These are phyloP conservation scores for Oedothorax gibbosus DNA, from an alignment of 1,140 invertebrate genomes.

Conservation along the genomic window DNA sequence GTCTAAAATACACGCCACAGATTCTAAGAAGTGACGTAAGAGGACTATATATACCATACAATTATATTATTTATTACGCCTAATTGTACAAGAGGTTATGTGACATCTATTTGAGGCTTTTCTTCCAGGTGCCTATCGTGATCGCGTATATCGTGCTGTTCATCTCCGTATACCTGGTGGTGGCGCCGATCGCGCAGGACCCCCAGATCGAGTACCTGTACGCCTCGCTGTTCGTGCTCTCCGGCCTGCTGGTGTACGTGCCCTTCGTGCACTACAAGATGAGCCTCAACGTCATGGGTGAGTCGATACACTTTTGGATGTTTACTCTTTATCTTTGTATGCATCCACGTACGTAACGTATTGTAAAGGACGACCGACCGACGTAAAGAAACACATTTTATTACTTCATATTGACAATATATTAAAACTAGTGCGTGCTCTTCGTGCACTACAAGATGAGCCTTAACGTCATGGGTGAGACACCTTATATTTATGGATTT, in stretches of 20 bases:
- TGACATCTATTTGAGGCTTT: no score
- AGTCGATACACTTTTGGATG: slow-evolving; percentile 43
- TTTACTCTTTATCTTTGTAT: background rate
- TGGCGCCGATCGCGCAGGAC: slow-evolving; percentile 68
- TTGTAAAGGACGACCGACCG: no score
- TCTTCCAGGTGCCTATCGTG: slow-evolving; percentile 66
- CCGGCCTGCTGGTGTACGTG: slow-evolving; percentile 69
- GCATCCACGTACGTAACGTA: background rate
- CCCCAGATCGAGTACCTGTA: slow-evolving; percentile 69
- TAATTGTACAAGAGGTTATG: background rate
- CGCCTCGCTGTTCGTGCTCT: slow-evolving; percentile 68
- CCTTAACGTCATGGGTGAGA: no score
- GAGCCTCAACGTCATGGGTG: slow-evolving; percentile 65
- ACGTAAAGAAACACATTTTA: no score
- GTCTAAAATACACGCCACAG: no score
- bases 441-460: no score
- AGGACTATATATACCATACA: no score
- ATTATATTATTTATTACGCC: no score
- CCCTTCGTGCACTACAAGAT: slow-evolving; percentile 69
- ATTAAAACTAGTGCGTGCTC: no score
- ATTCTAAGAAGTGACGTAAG: no score
- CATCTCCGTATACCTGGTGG: slow-evolving; percentile 68
- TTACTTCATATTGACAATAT: no score
- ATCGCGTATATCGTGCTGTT: slow-evolving; percentile 68
- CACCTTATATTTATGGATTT: no score